Evolutionary conservation across 1,140 invertebrate species (phyloP).

Genomic region (Hyphantria cunea): DNA sequence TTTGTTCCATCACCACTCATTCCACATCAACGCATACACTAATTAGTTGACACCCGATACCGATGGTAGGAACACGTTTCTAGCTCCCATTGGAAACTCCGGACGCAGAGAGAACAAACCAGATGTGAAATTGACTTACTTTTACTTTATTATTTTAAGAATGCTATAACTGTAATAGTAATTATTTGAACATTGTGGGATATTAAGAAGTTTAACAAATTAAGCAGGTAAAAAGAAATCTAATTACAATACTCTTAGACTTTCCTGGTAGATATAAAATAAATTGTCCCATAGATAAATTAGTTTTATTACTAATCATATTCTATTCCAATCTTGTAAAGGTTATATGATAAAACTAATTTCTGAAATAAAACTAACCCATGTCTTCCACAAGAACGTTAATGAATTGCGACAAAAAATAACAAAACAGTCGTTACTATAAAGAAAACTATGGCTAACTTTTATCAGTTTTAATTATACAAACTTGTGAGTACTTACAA

Average conservation of each 20-base stretch:
- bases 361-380: not conserved
- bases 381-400: not conserved
- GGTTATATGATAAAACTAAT: too few species aligned
- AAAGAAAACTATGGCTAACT: constrained; percentile 13
- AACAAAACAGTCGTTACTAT: constrained; percentile 4
- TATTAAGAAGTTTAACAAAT: too few species aligned
- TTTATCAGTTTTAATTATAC: constrained; percentile 24
- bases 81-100: constrained; percentile 65
- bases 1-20: constrained; percentile 61
- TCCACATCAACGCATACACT: constrained; percentile 71
- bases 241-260: too few species aligned
- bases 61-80: constrained; percentile 39
- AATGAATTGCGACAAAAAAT: constrained; percentile 12
- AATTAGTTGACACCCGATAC: constrained; percentile 75
- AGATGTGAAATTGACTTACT: constrained; percentile 61
- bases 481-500: constrained; percentile 23
- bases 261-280: too few species aligned
- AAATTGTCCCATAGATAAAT: too few species aligned
- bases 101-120: constrained; percentile 46
- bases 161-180: not conserved
- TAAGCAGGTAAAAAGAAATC: too few species aligned
- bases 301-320: too few species aligned
- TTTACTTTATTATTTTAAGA: constrained; percentile 4
- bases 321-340: too few species aligned
- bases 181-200: not conserved